phyloP scores from a whole-genome alignment of 2,888 invertebrate genomes.

The Cetonia aurata region DNA sequence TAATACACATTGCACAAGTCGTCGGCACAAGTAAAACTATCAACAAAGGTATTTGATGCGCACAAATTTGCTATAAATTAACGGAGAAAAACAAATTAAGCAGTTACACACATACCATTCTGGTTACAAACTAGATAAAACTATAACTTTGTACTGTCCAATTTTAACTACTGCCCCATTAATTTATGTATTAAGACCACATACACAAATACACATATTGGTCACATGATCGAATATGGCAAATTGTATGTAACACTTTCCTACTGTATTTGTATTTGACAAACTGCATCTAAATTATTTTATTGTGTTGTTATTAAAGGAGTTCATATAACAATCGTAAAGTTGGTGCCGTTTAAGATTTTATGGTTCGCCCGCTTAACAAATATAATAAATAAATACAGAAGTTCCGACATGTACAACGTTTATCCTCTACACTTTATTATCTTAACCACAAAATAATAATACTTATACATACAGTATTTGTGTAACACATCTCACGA shows the following conservation, averaged over 20 bases:
- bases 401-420: slow-evolving; percentile 28
- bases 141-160: slow-evolving; percentile 10
- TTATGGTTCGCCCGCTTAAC: slow-evolving; percentile 12
- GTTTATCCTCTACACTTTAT: background rate
- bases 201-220: background rate
- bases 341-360: slow-evolving; percentile 15
- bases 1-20: no score
- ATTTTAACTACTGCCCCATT: slow-evolving; percentile 7
- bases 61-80: no score
- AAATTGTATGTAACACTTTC: slow-evolving; percentile 7
- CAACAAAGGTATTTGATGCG: no score
- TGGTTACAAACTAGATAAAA: slow-evolving; percentile 5
- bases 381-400: slow-evolving; percentile 21
- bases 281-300: slow-evolving; percentile 28
- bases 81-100: no score
- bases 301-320: slow-evolving; percentile 20
- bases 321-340: slow-evolving; percentile 18
- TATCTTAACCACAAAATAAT: slow-evolving; percentile 15
- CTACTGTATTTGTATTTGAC: slow-evolving; percentile 32
- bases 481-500: no score
- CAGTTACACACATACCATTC: slow-evolving; percentile 14
- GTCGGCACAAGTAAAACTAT: no score
- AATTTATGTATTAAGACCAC: slow-evolving; percentile 23
- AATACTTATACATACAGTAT: slow-evolving; percentile 1
- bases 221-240: slow-evolving; percentile 16